Base-by-base conservation (phyloP, 1,140 invertebrate species). In the Cataglyphis hispanica region DNA sequence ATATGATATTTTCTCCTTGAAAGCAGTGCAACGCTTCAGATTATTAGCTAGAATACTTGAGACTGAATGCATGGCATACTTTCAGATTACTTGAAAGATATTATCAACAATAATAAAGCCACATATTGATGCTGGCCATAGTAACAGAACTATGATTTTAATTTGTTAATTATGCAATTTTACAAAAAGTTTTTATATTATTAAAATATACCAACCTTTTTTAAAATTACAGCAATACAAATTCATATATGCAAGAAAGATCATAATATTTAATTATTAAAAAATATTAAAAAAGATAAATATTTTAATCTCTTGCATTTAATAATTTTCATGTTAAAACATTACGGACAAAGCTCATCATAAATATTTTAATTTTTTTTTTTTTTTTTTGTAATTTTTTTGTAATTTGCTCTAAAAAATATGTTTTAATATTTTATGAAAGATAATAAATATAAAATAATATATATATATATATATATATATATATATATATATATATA, bases 381-480 rank as follows among this genome's bases (percentile, higher is more conserved):
- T 53, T 75, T 25, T 37, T 1, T 6, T 19, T 60, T 75, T 31
- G 31, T 43, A 1, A 1, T 40, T 60, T 56, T 53, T 75, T 25
- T 37, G 8, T 6, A 75, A 25, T 19, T 40, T 75, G 37, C 31
- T 27, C 46, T 74, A 56, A 37, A 58, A 75, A 58, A 27, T 40
- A 75, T 75, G 16, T 60, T 25, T n/a, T n/a, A 8, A 0, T 60
- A 60, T 75, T 75, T 75, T 75, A 40, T 40, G 6, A 8, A 75
- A 75, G 8, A 58, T 19, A 56, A 13, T 58, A 3, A 75, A 75
- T 75, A 58, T 58, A 34, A 74, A 74, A 74, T 56, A 74, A 75
- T 10, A 22, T 4, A 22, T 22, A 67, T 19, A 69, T 69, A n/a
- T n/a, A n/a, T n/a, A n/a, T n/a, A n/a, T n/a, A n/a, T n/a, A n/a